Conservation (phyloP, 2,113 vertebrate species). For the Notechis scutatus region DNA sequence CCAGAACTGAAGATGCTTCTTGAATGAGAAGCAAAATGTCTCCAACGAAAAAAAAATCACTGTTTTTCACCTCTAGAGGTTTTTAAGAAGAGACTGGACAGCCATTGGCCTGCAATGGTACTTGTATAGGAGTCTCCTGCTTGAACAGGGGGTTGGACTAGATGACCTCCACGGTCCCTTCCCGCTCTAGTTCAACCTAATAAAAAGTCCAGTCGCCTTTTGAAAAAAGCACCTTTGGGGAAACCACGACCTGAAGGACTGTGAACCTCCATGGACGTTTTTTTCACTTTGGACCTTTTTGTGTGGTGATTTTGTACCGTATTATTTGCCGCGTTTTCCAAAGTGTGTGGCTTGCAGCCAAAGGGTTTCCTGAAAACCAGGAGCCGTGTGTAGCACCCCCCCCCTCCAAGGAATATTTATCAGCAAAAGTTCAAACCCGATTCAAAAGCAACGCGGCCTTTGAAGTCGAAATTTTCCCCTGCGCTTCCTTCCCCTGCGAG, state of each 20-base stretch:
- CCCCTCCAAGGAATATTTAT: constrained; percentile 22
- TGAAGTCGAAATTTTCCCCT: background rate
- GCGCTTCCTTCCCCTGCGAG: background rate
- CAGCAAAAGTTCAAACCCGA: background rate
- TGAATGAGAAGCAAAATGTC: background rate
- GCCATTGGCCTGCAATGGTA: too few relatives aligned
- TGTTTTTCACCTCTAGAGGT: too few relatives aligned
- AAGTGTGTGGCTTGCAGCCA: background rate
- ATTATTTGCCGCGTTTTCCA: background rate
- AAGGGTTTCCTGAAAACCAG: background rate
- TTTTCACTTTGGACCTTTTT: background rate
- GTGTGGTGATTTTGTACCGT: background rate
- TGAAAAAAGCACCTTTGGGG: background rate
- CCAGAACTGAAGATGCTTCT: background rate
- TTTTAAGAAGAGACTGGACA: too few relatives aligned
- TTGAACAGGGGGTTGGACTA: too few relatives aligned
- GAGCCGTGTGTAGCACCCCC: background rate
- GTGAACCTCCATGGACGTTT: too few relatives aligned
- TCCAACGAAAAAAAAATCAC: too few relatives aligned
- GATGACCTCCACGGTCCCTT: too few relatives aligned
- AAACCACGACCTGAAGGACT: background rate
- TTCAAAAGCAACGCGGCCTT: background rate
- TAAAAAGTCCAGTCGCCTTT: background rate
- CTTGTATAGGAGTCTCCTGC: too few relatives aligned
- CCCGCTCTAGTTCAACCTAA: too few relatives aligned